A percentile compares a stretch with the other conserved stretches of the same genome.
These are phyloP conservation scores for Mormyrus hasselquistii DNA, from an alignment of 2,797 vertebrate species.

Conservation along the genomic window DNA sequence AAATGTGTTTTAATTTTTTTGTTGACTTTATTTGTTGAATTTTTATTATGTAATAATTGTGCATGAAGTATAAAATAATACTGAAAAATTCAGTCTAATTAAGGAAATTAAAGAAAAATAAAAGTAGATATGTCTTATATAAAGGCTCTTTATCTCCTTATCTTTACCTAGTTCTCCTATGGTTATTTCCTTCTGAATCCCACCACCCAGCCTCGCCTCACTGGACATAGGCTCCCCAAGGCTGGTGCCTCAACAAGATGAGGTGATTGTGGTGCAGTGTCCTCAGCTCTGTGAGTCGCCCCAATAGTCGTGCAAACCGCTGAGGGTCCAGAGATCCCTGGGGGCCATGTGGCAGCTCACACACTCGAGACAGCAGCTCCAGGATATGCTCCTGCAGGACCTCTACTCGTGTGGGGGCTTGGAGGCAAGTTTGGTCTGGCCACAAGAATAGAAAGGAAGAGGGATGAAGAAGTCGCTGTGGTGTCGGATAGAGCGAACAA, in stretches of 20 bases:
- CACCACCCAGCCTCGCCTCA: constrained; percentile 18
- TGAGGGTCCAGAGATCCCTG: constrained; percentile 69
- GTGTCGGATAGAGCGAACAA: not conserved
- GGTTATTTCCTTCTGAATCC: not conserved
- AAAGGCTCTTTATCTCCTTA: not conserved
- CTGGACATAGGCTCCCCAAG: constrained; percentile 35
- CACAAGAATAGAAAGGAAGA: constrained; percentile 10
- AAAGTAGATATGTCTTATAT: not conserved
- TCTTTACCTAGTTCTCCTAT: not conserved
- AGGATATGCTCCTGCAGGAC: constrained; percentile 86
- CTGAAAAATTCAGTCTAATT: not conserved
- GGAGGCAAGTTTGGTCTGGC: constrained; percentile 57
- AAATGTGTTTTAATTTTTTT: not conserved
- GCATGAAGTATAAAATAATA: not conserved
- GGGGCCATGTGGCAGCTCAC: constrained; percentile 71
- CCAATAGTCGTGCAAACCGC: constrained; percentile 83
- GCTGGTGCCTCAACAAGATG: constrained; percentile 54
- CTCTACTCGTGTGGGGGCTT: constrained; percentile 68
- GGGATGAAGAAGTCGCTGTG: not conserved
- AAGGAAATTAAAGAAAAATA: constrained; percentile 10
- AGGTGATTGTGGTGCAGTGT: constrained; percentile 91
- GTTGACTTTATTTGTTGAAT: not conserved
- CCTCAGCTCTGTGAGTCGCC: constrained; percentile 82
- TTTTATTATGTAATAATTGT: constrained; percentile 11
- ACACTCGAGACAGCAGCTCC: constrained; percentile 80